Conservation (phyloP, 2,113 vertebrate genomes). For the Lycaon pictus region DNA sequence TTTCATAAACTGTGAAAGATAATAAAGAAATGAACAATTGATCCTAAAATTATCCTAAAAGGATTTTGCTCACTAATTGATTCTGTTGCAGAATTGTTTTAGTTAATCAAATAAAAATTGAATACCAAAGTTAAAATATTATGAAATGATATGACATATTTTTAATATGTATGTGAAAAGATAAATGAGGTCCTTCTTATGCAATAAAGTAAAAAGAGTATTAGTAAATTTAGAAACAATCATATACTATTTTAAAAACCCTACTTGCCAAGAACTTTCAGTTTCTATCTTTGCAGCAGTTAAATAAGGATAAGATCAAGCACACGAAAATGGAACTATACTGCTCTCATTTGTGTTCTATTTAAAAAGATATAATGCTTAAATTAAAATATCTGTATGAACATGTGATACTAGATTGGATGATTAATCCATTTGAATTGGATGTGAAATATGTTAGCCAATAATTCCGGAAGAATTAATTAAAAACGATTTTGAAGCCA, state of each 20-base stretch:
- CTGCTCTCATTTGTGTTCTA: not conserved
- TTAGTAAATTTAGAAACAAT: conserved; percentile 44
- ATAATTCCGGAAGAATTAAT: conserved; percentile 68
- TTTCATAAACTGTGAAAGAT: conserved; percentile 37
- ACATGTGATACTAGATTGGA: conserved; percentile 54
- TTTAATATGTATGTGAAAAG: conserved; percentile 20
- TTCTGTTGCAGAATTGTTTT: conserved; percentile 37
- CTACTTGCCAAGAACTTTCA: conserved; percentile 50
- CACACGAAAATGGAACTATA: conserved; percentile 15
- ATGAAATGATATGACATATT: not conserved
- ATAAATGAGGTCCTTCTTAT: not conserved
- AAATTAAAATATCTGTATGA: conserved; percentile 60
- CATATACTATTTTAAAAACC: not conserved
- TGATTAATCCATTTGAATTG: conserved; percentile 69
- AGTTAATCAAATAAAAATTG: conserved; percentile 43
- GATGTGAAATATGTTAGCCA: conserved; percentile 58
- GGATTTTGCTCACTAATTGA: not conserved
- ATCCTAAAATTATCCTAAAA: conserved; percentile 2
- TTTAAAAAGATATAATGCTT: conserved; percentile 54
- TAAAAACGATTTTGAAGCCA: conserved; percentile 70
- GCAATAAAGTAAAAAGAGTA: not conserved
- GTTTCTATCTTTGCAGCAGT: conserved; percentile 33
- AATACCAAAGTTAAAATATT: conserved; percentile 46
- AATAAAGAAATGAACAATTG: conserved; percentile 31
- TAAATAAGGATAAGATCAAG: conserved; percentile 30